Evolutionary conservation across 53 echinoderm and acorn worm species (phyloP), one percentile per base, ranked within the genome.

Genomic region (Apostichopus leukothele): DNA sequence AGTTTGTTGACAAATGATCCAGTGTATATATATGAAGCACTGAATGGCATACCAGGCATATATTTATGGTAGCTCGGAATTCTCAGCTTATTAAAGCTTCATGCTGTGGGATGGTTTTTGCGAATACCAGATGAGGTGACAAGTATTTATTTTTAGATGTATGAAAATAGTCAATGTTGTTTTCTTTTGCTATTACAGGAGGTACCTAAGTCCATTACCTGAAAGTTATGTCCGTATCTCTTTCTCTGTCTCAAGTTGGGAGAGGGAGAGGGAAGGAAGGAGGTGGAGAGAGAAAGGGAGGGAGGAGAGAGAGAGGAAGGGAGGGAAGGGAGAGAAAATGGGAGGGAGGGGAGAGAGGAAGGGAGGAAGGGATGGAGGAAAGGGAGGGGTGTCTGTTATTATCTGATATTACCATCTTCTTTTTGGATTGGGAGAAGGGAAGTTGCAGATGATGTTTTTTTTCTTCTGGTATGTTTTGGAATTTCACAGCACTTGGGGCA

Each of bases 11-110:
- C 71, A 71, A 71, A 71, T 71, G 71, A 63, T 63, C 63, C 16
- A 11, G 18, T 6, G 14, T 13, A 71, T 71, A n/a, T 71, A 18
- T 13, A 19, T 71, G 16, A 19, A 71, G 71, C 39, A 39, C 39
- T 71, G 16, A 71, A 71, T 71, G 71, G 71, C 71, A 71, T 71
- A 71, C 71, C 71, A 71, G 71, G 71, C 71, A 71, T 71, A 71
- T 71, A 71, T 71, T 71, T 71, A 71, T 71, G 3, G 18, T 71
- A 18, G 71, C 20, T 18, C 18, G 71, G 71, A 71, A 71, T 71
- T 71, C 71, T 71, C 71, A n/a, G 16, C n/a, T 18, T 18, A n/a
- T 63, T 63, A 71, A 18, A 71, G 71, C 71, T 16, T 13, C 71
- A 71, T 1, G 71, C 14, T n/a, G 71, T 6, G 71, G 21, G n/a